Percentiles rank a stretch among this genome's conserved stretches.
These are phyloP conservation scores for Cavia porcellus DNA, from an alignment of 2,113 vertebrate genomes.

Conservation along the genomic window DNA sequence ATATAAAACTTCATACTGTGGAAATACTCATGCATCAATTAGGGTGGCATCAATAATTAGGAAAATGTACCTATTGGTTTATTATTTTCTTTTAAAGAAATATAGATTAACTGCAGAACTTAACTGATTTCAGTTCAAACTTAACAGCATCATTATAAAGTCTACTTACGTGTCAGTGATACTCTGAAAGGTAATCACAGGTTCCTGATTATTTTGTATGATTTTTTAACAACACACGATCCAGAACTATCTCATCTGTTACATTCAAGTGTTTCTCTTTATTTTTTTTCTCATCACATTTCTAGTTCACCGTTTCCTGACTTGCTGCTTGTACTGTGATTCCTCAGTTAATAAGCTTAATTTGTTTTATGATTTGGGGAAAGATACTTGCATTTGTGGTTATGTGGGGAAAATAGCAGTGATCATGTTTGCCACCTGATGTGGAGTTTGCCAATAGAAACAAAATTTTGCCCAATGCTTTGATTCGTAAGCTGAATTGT, in stretches of 20 bases:
- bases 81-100: neutral
- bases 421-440: neutral
- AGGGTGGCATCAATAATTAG: neutral
- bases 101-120: neutral
- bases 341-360: neutral
- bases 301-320: neutral
- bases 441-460: neutral
- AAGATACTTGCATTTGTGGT: neutral
- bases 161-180: neutral
- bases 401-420: neutral
- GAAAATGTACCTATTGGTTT: neutral
- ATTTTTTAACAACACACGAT: neutral
- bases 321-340: neutral
- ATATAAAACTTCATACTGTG: neutral
- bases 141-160: neutral
- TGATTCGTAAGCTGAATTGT: neutral
- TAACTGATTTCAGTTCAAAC: neutral
- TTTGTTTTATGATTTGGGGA: neutral
- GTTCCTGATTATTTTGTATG: neutral
- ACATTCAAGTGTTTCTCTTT: neutral
- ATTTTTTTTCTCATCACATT: neutral
- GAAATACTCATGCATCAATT: neutral
- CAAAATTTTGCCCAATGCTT: neutral
- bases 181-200: neutral
- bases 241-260: neutral